These are phyloP conservation scores for Latrodectus geometricus DNA, from an alignment of 1,140 invertebrate genomes.

Conservation along the genomic window DNA sequence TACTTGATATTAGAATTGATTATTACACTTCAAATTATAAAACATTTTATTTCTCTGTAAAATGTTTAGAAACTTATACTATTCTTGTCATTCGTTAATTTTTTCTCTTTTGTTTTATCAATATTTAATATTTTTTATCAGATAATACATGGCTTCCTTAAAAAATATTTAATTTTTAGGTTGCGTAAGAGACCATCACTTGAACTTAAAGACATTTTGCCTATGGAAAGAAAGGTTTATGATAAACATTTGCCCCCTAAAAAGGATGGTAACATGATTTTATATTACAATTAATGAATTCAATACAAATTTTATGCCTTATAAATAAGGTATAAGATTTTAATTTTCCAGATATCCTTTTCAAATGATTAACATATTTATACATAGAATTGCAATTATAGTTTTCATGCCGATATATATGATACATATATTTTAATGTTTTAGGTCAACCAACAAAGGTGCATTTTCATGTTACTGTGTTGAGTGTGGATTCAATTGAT, in stretches of 20 bases:
- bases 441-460: conserved; percentile 83
- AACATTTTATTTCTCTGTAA: too few species aligned
- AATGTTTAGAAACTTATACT: too few species aligned
- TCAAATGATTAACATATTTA: too few species aligned
- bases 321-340: background rate
- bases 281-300: background rate
- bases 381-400: too few species aligned
- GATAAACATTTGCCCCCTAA: conserved; percentile 91
- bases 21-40: too few species aligned
- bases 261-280: conserved; percentile 70
- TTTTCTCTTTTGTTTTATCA: too few species aligned
- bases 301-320: background rate
- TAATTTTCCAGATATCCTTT: too few species aligned
- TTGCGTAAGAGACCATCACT: conserved; percentile 63
- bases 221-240: conserved; percentile 84
- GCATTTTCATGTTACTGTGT: conserved; percentile 91
- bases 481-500: conserved; percentile 91
- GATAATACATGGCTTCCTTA: too few species aligned
- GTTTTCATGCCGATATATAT: too few species aligned
- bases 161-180: conserved; percentile 7
- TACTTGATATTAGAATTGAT: too few species aligned
- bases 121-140: too few species aligned
- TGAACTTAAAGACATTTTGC: conserved; percentile 81
- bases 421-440: conserved; percentile 44
- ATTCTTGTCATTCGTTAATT: too few species aligned